Evolutionary conservation across 2,888 invertebrate genomes (phyloP).

Genomic region (Neoitamus cyanurus): DNA sequence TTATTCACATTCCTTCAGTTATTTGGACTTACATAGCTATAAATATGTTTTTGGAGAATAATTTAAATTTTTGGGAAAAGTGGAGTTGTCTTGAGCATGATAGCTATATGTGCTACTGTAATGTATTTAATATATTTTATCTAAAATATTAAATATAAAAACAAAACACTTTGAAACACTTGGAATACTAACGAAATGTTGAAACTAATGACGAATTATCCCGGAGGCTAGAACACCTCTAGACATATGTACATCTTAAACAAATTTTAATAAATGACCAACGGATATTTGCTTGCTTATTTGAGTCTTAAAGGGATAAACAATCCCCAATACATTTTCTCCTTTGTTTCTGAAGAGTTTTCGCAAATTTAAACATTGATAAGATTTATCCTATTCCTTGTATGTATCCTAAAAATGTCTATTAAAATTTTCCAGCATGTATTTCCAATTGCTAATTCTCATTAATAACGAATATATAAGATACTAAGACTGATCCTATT

Average conservation of each 20-base stretch:
- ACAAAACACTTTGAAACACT: background rate
- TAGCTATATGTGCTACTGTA: background rate
- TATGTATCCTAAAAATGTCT: background rate
- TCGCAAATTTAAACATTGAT: background rate
- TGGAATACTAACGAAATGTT: background rate
- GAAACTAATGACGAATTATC: background rate
- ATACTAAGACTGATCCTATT: background rate
- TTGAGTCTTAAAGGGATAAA: background rate
- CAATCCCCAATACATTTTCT: background rate
- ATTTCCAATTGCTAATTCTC: background rate
- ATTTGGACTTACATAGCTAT: background rate
- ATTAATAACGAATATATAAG: background rate
- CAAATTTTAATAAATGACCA: background rate
- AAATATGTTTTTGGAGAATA: background rate
- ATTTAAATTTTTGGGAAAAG: background rate
- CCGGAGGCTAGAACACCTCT: background rate
- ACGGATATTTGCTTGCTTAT: background rate
- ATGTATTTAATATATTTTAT: background rate
- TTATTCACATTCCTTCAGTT: background rate
- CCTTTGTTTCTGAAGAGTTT: background rate
- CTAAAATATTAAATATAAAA: background rate
- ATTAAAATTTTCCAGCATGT: background rate
- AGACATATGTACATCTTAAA: background rate
- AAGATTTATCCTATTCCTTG: background rate
- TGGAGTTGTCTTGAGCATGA: background rate